phyloP scores from a whole-genome alignment of 2,113 vertebrate genomes.

The Chloropsis cyanopogon region DNA sequence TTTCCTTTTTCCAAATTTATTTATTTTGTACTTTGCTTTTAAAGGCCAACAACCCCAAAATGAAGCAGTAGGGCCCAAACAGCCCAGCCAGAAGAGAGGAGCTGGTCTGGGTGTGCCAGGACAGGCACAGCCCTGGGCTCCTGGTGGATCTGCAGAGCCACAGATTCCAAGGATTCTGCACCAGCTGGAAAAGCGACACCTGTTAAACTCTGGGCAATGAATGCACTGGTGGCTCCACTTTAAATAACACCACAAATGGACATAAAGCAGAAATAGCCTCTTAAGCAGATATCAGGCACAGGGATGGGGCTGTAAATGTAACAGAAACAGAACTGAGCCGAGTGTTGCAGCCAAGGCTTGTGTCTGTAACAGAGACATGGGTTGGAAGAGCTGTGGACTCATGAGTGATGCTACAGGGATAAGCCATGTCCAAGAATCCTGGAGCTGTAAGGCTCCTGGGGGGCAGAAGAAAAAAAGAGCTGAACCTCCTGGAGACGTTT shows the following conservation, averaged over 20 bases:
- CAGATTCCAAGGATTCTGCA: not conserved
- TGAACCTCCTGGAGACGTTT: not conserved
- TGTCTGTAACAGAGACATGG: not conserved
- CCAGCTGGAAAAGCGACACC: not conserved
- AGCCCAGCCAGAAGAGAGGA: not conserved
- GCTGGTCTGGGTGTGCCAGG: not conserved
- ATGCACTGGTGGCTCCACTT: not conserved
- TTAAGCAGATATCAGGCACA: not conserved
- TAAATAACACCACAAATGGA: not conserved
- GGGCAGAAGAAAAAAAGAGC: not conserved
- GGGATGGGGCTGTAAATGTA: rapidly evolving
- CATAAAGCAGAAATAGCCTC: not conserved
- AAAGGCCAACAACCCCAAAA: not conserved
- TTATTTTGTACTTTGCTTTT: not conserved
- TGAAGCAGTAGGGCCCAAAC: rapidly evolving
- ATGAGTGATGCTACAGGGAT: rapidly evolving
- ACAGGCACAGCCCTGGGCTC: not conserved
- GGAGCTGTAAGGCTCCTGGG: not conserved
- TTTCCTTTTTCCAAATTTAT: not conserved
- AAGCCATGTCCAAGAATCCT: not conserved
- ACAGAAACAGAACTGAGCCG: not conserved
- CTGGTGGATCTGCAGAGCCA: not conserved
- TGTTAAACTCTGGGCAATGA: not conserved
- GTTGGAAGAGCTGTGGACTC: not conserved
- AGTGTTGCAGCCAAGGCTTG: not conserved